Evolutionary conservation across 2,888 invertebrate species (phyloP).

Genomic region (Oasisia sp.): DNA sequence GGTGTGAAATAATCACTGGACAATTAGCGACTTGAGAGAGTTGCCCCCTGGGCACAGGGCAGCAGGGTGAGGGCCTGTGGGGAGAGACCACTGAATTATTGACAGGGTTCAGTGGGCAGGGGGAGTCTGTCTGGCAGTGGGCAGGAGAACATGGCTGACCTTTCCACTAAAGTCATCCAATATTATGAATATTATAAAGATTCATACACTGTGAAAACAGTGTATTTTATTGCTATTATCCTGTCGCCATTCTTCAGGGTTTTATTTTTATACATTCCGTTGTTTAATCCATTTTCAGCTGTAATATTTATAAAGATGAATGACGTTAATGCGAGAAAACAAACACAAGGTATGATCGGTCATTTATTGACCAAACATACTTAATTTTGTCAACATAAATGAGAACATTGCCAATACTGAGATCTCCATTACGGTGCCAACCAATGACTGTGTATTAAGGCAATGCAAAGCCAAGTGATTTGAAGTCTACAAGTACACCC

Average conservation of each 20-base stretch:
- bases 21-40: background rate
- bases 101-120: background rate
- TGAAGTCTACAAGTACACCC: background rate
- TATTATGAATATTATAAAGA: background rate
- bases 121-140: background rate
- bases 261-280: too few species aligned
- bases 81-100: background rate
- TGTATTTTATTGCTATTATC: too few species aligned
- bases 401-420: background rate
- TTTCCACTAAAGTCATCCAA: background rate
- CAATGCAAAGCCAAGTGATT: background rate
- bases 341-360: background rate
- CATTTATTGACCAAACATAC: background rate
- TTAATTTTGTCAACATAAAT: background rate
- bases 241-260: too few species aligned
- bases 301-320: too few species aligned
- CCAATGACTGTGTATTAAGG: background rate
- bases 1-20: slow-evolving; percentile 17
- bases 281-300: too few species aligned
- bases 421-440: background rate
- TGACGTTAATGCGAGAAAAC: background rate
- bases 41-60: background rate
- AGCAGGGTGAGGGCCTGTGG: background rate
- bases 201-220: too few species aligned
- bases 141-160: background rate